These are phyloP conservation scores for Phallusia fumigata DNA, from an alignment of 23 tunicate species.

Conservation along the genomic window DNA sequence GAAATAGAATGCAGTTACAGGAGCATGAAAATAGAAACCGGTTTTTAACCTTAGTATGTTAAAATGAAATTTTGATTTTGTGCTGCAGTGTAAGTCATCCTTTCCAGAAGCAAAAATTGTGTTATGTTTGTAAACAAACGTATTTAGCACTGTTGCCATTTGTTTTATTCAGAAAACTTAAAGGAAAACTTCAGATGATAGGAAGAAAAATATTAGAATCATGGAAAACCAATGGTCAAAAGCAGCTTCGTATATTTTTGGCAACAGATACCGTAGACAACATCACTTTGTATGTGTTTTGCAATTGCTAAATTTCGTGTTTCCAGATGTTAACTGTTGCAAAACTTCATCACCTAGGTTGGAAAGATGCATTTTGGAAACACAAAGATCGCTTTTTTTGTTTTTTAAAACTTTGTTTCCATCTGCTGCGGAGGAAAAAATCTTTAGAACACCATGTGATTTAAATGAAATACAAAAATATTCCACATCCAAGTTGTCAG, in stretches of 20 bases:
- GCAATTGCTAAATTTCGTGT: background rate
- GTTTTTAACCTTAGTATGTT: no score
- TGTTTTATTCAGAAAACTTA: background rate
- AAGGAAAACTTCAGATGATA: background rate
- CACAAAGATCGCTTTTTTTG: background rate
- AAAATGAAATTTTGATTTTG: no score
- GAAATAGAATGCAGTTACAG: no score
- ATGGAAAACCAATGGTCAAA: slow-evolving; percentile 7
- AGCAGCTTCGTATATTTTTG: background rate
- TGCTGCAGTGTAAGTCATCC: no score
- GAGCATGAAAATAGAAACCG: no score
- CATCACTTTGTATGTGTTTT: background rate
- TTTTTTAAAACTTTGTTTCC: slow-evolving; percentile 1
- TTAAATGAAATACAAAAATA: background rate
- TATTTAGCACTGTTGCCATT: no score
- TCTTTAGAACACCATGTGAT: background rate
- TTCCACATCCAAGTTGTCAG: background rate
- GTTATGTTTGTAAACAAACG: no score
- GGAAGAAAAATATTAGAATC: slow-evolving; percentile 14
- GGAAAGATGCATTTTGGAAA: background rate
- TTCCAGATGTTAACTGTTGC: no score
- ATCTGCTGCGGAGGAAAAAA: background rate
- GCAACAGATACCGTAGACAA: background rate
- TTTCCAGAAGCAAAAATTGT: no score
- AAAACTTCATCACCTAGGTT: background rate